Conservation (phyloP, 2,113 vertebrate genomes). For the Zosterops borbonicus region DNA sequence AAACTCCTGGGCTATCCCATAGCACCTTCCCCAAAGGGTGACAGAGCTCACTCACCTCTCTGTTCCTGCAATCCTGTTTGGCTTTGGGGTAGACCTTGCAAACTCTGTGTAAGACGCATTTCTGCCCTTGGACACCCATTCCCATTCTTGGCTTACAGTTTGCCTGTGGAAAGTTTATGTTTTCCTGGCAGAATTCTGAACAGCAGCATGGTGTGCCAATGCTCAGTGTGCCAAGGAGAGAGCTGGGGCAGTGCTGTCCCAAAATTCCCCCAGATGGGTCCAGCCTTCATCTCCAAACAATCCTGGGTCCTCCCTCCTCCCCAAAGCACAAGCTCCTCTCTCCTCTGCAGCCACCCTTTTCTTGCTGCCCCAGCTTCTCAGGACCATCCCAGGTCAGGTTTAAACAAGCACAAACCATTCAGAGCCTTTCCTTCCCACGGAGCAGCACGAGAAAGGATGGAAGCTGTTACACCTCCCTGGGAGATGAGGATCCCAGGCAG, state of each 20-base stretch:
- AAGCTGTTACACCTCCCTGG: neutral
- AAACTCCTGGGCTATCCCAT: fast-evolving
- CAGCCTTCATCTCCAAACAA: fast-evolving
- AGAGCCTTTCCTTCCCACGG: neutral
- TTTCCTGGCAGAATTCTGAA: neutral
- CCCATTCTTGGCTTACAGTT: neutral
- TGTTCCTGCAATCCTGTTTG: neutral
- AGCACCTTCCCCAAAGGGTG: fast-evolving
- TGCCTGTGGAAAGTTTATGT: neutral
- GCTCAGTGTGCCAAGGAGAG: fast-evolving
- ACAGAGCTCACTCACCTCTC: neutral
- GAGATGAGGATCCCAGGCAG: neutral
- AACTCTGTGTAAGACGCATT: neutral
- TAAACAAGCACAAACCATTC: neutral
- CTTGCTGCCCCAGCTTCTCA: neutral
- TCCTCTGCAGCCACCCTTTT: neutral
- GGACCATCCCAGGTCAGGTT: neutral
- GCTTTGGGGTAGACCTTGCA: neutral
- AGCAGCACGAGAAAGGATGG: neutral
- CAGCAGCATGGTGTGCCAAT: fast-evolving
- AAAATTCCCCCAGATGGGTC: too few relatives aligned
- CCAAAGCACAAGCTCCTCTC: fast-evolving
- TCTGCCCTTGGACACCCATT: neutral
- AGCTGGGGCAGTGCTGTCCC: neutral
- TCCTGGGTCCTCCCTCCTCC: too few relatives aligned